Conservation (phyloP, 2,797 vertebrate species). For the Gallinago stenura region DNA sequence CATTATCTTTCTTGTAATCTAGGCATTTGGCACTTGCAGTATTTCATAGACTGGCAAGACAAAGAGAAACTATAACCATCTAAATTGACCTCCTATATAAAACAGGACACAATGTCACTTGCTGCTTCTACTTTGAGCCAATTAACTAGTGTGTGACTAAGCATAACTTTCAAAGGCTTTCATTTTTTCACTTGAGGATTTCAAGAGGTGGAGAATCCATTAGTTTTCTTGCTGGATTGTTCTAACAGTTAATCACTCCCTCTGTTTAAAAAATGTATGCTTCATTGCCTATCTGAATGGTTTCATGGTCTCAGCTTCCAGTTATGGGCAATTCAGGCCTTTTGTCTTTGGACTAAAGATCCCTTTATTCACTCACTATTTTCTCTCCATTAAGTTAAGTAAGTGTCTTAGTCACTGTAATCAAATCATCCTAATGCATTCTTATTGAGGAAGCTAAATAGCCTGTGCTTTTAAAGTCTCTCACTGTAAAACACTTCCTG, state of each 20-base stretch:
- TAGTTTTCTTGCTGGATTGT: not conserved
- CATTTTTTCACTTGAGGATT: conserved; percentile 1
- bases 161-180: not conserved
- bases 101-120: not conserved
- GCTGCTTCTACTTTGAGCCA: not conserved
- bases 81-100: not conserved
- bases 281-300: not conserved
- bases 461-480: not conserved
- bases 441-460: not conserved
- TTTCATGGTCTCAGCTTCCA: not conserved
- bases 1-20: not conserved
- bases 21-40: not conserved
- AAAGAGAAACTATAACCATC: not conserved
- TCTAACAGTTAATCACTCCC: not conserved
- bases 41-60: not conserved
- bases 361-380: not conserved
- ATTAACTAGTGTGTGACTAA: not conserved
- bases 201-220: not conserved
- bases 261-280: not conserved
- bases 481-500: not conserved
- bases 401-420: not conserved
- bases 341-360: not conserved
- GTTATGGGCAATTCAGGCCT: not conserved
- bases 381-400: not conserved
- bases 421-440: not conserved